Evolutionary conservation across 2,888 invertebrate genomes (phyloP).

Genomic region (Cephus sareptanus): DNA sequence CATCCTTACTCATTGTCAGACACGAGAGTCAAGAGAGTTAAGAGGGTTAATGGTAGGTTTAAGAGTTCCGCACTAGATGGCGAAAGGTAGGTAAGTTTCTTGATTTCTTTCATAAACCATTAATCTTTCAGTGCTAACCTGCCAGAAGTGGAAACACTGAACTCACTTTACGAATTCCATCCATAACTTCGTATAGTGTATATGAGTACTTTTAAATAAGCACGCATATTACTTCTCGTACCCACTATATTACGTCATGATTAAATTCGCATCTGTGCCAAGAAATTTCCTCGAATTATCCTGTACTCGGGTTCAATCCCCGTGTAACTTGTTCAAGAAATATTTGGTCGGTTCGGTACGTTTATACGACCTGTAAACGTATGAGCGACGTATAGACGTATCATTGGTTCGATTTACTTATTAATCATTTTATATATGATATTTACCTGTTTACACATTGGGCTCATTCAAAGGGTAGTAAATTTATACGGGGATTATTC

Average conservation of each 20-base stretch:
- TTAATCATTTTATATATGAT: neutral
- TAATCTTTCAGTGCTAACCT: neutral
- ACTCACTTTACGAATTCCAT: neutral
- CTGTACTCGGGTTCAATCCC: neutral
- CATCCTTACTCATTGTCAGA: no score
- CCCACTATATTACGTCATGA: no score
- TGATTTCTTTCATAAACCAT: neutral
- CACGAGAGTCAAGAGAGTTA: no score
- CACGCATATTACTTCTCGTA: no score
- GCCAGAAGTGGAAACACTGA: neutral
- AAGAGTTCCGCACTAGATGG: neutral
- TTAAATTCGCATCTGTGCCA: neutral
- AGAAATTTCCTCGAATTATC: neutral
- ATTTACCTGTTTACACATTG: neutral
- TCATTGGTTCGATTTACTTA: neutral
- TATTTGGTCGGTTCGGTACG: neutral
- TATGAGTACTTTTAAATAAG: no score
- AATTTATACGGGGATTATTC: neutral
- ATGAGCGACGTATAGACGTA: no score
- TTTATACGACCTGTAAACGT: no score
- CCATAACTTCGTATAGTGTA: neutral
- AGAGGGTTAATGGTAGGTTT: neutral
- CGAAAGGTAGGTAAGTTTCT: neutral
- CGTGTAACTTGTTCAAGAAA: neutral
- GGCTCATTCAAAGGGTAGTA: neutral